Evolutionary conservation across 2,888 invertebrate genomes (phyloP), one percentile per base, ranked within the genome.

Genomic region (Apocheima hispidaria): DNA sequence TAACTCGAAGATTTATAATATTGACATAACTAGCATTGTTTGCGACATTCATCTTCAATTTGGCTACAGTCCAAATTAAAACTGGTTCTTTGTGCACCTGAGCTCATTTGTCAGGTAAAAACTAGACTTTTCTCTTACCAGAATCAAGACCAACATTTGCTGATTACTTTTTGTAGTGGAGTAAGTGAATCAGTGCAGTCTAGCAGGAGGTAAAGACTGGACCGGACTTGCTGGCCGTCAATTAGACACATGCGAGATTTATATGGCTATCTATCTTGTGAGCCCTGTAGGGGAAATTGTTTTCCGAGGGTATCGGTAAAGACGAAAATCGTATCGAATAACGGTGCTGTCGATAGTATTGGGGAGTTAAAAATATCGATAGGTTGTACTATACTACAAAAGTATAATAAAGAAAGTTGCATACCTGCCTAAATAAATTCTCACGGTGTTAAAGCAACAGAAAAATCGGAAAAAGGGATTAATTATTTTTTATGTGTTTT

Each of bases 211-310:
- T 68, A 71, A 73, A 78, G 79, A 81, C 83, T 80, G 83, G 41
- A 43, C 54, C 54, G 60, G 60, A 60, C 60, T 60, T 55, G 79
- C 80, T 79, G 79, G 76, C 86, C 87, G 88, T 89, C 91, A 89
- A 89, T 89, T 90, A 90, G 88, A 90, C 88, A 86, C 82, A 78
- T 79, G 78, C 80, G 79, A 88, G 89, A 90, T 91, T 90, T 91
- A 90, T 90, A 84, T 73, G 81, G 81, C 88, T 80, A 90, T 91
- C 83, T 82, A 84, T 91, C 90, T 90, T 87, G 81, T 80, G 71
- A 73, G 71, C 75, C 71, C 72, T 69, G 72, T 70, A 75, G 71
- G 74, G 83, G 83, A 86, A 86, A 88, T 86, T 86, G 87, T 86
- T 88, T 87, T 85, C 76, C 82, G 79, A 84, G 82, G 81, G 77